Base-by-base conservation (phyloP, 2,113 vertebrate genomes). In the Semicossyphus pulcher region DNA sequence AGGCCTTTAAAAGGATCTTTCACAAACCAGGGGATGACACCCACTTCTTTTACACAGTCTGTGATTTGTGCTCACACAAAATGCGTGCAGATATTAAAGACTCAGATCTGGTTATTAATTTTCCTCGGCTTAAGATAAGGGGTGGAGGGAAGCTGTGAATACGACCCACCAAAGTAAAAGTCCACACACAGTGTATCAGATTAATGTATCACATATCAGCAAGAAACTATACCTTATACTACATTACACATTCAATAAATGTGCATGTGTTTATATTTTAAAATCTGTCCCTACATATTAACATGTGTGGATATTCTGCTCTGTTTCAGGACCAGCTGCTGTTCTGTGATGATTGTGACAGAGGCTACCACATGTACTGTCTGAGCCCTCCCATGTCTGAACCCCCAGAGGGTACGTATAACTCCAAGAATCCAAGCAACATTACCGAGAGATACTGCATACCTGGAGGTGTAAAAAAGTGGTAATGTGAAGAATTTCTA, bases 281-380 rank as follows among this genome's bases (percentile, higher is more conserved):
- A 41, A 45, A 67, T 28, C 58, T 52, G n/a, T 39, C 42, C 15
- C 2, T n/a, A 23, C 14, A 12, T 10, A 11, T 31, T 54, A 45
- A 72, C 47, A 63, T 52, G 8, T 62, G 44, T 58, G 32, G 14
- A n/a, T 25, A 2, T 66, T 59, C 54, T 68, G 47, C 54, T 80
- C 25, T 87, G 48, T 77, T 90, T 4, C 83, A 97, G 96, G 96
- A 97, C 93, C 96, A 97, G 93, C 91, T 97, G 91, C 91, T 97
- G 84, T 97, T 97, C 86, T 97, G 96, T 83, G 96, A 97, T 7
- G 96, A 97, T 71, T 97, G 96, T 71, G 96, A 97, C 86, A 93
- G 96, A 89, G 96, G 96, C 47, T 97, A 97, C 90, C 96, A 97
- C 86, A 97, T 97, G 96, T 97, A 97, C 90, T 97, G 96, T 84